Percentiles rank a stretch among this genome's conserved stretches.
These are phyloP conservation scores for Eulemur coronatus DNA, from an alignment of 2,797 vertebrate genomes.

Conservation along the genomic window DNA sequence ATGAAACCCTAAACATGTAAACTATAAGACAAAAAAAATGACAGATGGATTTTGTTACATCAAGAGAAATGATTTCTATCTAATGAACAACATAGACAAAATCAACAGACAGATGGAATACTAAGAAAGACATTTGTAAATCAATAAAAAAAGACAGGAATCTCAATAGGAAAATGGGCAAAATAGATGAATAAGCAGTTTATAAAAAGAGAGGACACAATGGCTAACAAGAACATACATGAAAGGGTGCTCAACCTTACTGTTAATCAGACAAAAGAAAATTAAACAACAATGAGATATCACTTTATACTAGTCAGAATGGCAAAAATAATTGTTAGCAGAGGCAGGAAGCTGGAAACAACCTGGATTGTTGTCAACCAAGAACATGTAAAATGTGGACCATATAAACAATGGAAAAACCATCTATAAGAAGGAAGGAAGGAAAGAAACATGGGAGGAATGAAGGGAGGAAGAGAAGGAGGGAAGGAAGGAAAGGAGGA, in stretches of 20 bases:
- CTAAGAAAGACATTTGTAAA: not conserved
- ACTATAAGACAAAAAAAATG: not conserved
- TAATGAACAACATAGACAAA: not conserved
- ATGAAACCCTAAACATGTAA: not conserved
- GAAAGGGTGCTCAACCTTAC: not conserved
- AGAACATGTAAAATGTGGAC: not conserved
- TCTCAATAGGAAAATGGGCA: not conserved
- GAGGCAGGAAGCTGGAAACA: not conserved
- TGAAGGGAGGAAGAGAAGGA: too few relatives aligned
- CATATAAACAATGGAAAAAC: not conserved
- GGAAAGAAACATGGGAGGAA: too few relatives aligned
- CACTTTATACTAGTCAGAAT: not conserved
- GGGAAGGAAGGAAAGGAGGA: too few relatives aligned
- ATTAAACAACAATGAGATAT: not conserved
- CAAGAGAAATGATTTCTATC: not conserved
- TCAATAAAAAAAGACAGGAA: not conserved
- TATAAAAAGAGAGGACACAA: not conserved
- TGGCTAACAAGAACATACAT: not conserved
- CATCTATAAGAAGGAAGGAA: not conserved
- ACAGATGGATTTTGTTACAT: not conserved
- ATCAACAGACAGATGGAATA: not conserved
- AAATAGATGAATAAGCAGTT: not conserved
- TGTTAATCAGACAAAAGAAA: not conserved
- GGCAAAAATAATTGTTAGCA: not conserved
- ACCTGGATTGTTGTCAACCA: not conserved